A percentile compares a stretch with the other conserved stretches of the same genome.
Evolutionary conservation across 2,888 invertebrate species (phyloP).

Genomic region (Drosophila nr. perissopoda): DNA sequence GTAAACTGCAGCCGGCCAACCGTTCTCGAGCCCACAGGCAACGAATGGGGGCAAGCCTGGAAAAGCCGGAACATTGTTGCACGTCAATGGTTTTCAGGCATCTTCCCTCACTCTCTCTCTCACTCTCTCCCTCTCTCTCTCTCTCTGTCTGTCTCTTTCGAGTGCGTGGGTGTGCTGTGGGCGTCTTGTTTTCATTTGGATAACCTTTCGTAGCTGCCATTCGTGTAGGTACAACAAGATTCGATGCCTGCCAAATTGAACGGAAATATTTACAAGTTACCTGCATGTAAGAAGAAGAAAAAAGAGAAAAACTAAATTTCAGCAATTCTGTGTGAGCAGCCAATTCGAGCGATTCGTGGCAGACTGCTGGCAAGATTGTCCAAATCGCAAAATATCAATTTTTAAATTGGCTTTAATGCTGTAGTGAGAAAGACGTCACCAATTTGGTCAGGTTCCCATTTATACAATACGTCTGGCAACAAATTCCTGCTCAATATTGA

Average conservation of each 20-base stretch:
- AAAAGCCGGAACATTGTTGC: conserved; percentile 48
- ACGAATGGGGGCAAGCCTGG: conserved; percentile 16
- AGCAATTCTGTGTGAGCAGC: conserved; percentile 7
- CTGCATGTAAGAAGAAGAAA: conserved; percentile 7
- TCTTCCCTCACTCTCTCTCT: neutral
- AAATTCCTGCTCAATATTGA: neutral
- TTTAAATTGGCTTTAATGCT: neutral
- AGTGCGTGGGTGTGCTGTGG: conserved; percentile 17
- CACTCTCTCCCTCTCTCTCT: neutral
- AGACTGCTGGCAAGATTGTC: neutral
- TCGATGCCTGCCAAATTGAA: conserved; percentile 60
- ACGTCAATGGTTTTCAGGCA: conserved; percentile 60
- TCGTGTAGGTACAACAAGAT: conserved; percentile 26
- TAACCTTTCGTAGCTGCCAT: conserved; percentile 28
- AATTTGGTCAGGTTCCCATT: neutral
- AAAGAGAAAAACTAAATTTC: conserved; percentile 15
- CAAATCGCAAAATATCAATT: conserved; percentile 1
- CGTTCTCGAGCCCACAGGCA: conserved; percentile 17
- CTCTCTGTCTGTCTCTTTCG: neutral
- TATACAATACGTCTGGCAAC: neutral
- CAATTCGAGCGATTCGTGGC: neutral
- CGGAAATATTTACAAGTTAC: conserved; percentile 57
- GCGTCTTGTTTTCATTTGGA: conserved; percentile 31
- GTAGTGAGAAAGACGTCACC: neutral
- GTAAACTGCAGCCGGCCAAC: conserved; percentile 65